Percentiles rank a stretch among this genome's conserved stretches.
These are phyloP conservation scores for Meriones unguiculatus DNA, from an alignment of 2,113 vertebrate genomes.

Conservation along the genomic window DNA sequence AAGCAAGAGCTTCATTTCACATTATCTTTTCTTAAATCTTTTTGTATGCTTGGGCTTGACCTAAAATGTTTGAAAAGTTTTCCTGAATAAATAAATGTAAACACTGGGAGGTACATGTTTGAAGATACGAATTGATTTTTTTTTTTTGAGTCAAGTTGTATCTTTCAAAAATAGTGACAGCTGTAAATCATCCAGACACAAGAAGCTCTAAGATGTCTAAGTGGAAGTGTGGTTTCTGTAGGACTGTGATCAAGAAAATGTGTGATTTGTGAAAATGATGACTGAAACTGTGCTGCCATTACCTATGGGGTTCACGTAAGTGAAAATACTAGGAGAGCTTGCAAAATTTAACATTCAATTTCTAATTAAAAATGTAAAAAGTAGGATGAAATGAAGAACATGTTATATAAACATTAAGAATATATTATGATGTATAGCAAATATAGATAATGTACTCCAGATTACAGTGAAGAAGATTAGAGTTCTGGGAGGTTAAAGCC, in stretches of 20 bases:
- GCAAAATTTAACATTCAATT: not conserved
- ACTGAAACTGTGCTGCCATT: not conserved
- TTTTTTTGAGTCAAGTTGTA: not conserved
- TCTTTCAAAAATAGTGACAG: not conserved
- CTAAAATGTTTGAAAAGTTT: conserved; percentile 11
- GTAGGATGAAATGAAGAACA: not conserved
- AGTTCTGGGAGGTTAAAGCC: not conserved
- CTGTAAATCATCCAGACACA: not conserved
- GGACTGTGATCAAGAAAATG: not conserved
- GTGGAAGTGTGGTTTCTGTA: not conserved
- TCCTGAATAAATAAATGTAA: not conserved
- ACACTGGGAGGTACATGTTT: not conserved
- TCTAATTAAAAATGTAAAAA: conserved; percentile 32
- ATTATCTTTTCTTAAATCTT: not conserved
- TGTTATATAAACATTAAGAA: not conserved
- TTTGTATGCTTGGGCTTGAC: not conserved
- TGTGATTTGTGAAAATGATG: not conserved
- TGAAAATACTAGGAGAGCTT: not conserved
- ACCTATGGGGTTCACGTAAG: not conserved
- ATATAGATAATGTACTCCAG: not conserved
- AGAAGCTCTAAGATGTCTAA: not conserved
- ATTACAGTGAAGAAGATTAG: not conserved
- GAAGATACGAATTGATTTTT: conserved; percentile 8
- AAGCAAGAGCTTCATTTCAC: not conserved
- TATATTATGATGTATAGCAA: not conserved